These are phyloP conservation scores for Pygoscelis adeliae DNA, from an alignment of 2,113 vertebrate genomes.

Conservation along the genomic window DNA sequence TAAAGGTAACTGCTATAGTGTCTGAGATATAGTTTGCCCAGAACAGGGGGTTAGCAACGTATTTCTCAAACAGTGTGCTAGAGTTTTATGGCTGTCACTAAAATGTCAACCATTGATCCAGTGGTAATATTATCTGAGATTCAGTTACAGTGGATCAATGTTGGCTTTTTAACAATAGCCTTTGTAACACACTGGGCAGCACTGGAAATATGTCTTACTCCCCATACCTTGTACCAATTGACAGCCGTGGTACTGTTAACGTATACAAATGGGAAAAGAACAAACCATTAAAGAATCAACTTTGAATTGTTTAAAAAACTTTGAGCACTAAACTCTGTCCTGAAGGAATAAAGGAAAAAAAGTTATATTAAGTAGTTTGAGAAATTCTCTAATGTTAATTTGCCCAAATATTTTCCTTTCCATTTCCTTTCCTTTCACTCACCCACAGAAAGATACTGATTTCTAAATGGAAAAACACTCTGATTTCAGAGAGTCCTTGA, in stretches of 20 bases:
- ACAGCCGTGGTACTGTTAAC: neutral
- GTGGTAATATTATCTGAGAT: neutral
- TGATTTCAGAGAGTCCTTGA: neutral
- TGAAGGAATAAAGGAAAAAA: neutral
- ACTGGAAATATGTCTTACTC: neutral
- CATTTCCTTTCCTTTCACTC: neutral
- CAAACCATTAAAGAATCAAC: neutral
- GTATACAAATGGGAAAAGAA: neutral
- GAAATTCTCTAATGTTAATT: neutral
- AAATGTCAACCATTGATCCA: conserved; percentile 21
- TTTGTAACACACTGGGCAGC: neutral
- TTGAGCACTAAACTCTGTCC: neutral
- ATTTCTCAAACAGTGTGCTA: neutral
- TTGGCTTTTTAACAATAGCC: conserved; percentile 26
- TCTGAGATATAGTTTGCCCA: neutral
- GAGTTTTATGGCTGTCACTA: neutral
- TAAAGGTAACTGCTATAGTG: neutral
- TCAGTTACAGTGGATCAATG: conserved; percentile 5
- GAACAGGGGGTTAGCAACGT: neutral
- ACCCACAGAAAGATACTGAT: neutral
- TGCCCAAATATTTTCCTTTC: neutral
- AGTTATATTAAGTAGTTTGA: neutral
- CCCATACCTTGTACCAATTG: neutral
- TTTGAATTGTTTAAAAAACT: neutral
- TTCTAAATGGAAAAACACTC: neutral